phyloP scores from a whole-genome alignment of 2,888 invertebrate genomes.

The Latrodectus elegans region DNA sequence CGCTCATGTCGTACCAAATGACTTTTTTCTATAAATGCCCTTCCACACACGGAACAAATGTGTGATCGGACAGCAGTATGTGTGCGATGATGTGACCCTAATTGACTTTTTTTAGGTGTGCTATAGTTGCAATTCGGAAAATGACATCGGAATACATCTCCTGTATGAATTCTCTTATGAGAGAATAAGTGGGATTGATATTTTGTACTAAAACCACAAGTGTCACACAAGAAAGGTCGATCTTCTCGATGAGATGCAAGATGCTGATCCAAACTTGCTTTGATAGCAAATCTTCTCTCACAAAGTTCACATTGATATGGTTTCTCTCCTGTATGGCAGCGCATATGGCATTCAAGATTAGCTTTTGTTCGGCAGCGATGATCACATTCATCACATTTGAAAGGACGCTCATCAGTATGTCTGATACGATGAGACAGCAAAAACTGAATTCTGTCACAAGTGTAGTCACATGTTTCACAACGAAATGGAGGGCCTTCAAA shows the following conservation, averaged over 20 bases:
- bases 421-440: slow-evolving; percentile 80
- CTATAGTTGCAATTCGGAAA: slow-evolving; percentile 80
- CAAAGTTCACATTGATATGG: slow-evolving; percentile 79
- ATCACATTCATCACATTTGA: slow-evolving; percentile 78
- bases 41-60: slow-evolving; percentile 79
- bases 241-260: slow-evolving; percentile 78
- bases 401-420: slow-evolving; percentile 77
- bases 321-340: slow-evolving; percentile 79
- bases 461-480: slow-evolving; percentile 79
- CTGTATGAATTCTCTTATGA: slow-evolving; percentile 81
- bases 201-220: slow-evolving; percentile 82
- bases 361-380: slow-evolving; percentile 79
- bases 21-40: slow-evolving; percentile 82
- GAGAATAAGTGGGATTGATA: slow-evolving; percentile 81
- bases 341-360: slow-evolving; percentile 79
- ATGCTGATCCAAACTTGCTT: slow-evolving; percentile 80
- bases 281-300: slow-evolving; percentile 79
- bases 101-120: slow-evolving; percentile 81
- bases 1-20: slow-evolving; percentile 81
- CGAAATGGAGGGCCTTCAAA: slow-evolving; percentile 80
- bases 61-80: slow-evolving; percentile 78
- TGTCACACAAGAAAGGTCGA: slow-evolving; percentile 80
- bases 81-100: slow-evolving; percentile 81
- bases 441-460: slow-evolving; percentile 77
- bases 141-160: slow-evolving; percentile 80